phyloP scores from a whole-genome alignment of 2,797 vertebrate species.

The Sternarchorhynchus goeldii region DNA sequence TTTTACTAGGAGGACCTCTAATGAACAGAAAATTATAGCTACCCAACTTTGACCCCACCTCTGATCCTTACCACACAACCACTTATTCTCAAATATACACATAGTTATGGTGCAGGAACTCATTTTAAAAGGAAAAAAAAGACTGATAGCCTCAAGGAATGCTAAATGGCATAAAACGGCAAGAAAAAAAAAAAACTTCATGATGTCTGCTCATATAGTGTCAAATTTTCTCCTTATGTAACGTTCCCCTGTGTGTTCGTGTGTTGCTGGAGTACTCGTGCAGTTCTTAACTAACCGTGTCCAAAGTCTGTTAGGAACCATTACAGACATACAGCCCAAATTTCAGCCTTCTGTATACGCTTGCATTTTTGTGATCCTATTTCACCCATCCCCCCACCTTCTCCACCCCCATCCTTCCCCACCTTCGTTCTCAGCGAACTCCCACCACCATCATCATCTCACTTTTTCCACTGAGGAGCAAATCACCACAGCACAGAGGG shows the following conservation, averaged over 20 bases:
- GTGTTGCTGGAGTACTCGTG: slow-evolving; percentile 20
- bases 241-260: slow-evolving; percentile 28
- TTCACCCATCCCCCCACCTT: slow-evolving; percentile 14
- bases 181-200: background rate
- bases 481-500: slow-evolving; percentile 49
- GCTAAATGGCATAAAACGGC: background rate
- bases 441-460: slow-evolving; percentile 44
- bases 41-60: slow-evolving; percentile 56
- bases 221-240: slow-evolving; percentile 34
- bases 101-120: background rate
- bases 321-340: slow-evolving; percentile 48
- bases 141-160: background rate
- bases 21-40: slow-evolving; percentile 48
- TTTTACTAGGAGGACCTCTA: slow-evolving; percentile 50
- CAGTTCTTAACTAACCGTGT: slow-evolving; percentile 35
- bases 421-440: slow-evolving; percentile 1
- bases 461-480: slow-evolving; percentile 53
- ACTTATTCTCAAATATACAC: background rate
- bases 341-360: slow-evolving; percentile 48
- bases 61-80: background rate
- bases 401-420: background rate
- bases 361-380: slow-evolving; percentile 50
- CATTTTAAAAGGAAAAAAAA: slow-evolving; percentile 16
- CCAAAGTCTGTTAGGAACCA: slow-evolving; percentile 34
- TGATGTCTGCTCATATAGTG: background rate